Conservation (phyloP, 2,797 vertebrate species). For the Sebastolobus altivelis region DNA sequence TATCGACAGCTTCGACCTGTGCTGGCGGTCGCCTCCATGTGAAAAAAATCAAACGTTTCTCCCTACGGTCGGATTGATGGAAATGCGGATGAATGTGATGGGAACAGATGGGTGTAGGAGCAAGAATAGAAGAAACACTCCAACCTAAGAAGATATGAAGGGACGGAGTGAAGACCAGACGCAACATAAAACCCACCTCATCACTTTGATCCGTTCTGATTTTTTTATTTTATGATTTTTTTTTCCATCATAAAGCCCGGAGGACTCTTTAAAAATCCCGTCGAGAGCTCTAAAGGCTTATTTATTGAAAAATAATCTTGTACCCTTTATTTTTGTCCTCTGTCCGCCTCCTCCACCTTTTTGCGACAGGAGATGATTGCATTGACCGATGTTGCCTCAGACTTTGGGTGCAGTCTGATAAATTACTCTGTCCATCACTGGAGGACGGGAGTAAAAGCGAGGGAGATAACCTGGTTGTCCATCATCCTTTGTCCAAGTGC, state of each 20-base stretch:
- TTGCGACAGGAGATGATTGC: constrained; percentile 68
- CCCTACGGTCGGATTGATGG: constrained; percentile 2
- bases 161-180: constrained; percentile 15
- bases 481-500: constrained; percentile 74
- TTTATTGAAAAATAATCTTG: constrained; percentile 85
- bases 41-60: constrained; percentile 28
- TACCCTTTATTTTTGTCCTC: constrained; percentile 64
- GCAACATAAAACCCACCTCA: constrained; percentile 35
- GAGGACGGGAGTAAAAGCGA: constrained; percentile 46
- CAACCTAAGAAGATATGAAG: neutral
- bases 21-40: neutral
- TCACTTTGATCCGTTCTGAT: constrained; percentile 54
- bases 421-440: constrained; percentile 73
- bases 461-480: constrained; percentile 72
- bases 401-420: constrained; percentile 68
- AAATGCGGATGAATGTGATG: constrained; percentile 27
- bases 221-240: constrained; percentile 68
- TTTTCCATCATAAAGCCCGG: constrained; percentile 71
- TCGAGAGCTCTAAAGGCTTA: constrained; percentile 63
- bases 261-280: constrained; percentile 74
- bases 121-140: constrained; percentile 13
- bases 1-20: neutral
- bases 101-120: neutral
- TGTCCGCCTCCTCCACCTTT: constrained; percentile 47
- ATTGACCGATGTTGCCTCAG: constrained; percentile 70